Evolutionary conservation across 2,888 invertebrate species (phyloP), one percentile per base, ranked within the genome.

Genomic region (Cenopis cana): DNA sequence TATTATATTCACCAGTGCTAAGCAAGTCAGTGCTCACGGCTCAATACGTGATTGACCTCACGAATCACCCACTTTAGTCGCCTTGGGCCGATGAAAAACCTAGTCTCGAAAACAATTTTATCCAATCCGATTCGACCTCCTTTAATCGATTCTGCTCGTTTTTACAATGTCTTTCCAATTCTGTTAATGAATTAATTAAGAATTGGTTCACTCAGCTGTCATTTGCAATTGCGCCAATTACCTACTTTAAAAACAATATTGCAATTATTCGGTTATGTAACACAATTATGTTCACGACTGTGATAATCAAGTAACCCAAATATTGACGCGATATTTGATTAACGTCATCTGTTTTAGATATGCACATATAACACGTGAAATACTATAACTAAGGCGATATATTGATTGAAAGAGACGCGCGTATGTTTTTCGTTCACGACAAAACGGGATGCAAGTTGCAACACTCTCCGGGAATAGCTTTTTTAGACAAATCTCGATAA

Each of bases 11-110:
- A 36, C 61, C n/a, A 57, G 33, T 59, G 59, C 20, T 10, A 33
- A 50, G 33, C 36, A 62, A 50, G 50, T 50, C 36, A 33, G 50
- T 17, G 17, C 17, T 49, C 46, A 49, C 38, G 11, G 36, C 24
- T 24, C 41, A 9, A 54, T 55, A 61, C 70, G 61, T 67, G 71
- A 67, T 55, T 67, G 71, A 67, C 66, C 66, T 71, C 61, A 46
- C 71, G 55, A 71, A 71, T 71, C 54, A 54, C 55, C 66, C 41
- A 66, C 60, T 70, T 70, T 67, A 61, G 49, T 60, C 66, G 33
- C 71, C 70, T 61, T 71, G 66, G 57, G 49, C 60, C 66, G 50
- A 46, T 65, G 55, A 66, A 60, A 70, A 54, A 52, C n/a, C n/a
- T 66, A 69, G 52, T 54, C 24, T 50, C 62, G 55, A 68, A 59